These are phyloP conservation scores for Petromus typicus DNA, from an alignment of 2,113 vertebrate genomes.

Conservation along the genomic window DNA sequence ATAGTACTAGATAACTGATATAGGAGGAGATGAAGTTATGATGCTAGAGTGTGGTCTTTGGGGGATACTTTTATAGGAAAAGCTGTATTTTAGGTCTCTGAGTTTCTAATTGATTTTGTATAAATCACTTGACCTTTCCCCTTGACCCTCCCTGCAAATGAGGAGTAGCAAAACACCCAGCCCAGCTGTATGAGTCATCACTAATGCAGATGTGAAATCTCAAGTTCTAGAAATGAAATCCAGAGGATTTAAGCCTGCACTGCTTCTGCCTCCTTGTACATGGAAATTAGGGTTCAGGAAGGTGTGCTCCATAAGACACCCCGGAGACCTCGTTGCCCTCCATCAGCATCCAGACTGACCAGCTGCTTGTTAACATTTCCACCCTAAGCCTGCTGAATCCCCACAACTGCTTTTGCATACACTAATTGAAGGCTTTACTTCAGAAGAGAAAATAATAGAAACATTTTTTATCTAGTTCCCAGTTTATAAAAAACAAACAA, in stretches of 20 bases:
- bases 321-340: conserved; percentile 26
- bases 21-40: background rate
- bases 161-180: background rate
- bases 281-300: conserved; percentile 12
- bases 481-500: background rate
- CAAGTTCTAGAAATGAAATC: background rate
- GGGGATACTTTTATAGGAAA: conserved; percentile 18
- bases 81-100: background rate
- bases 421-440: conserved; percentile 66
- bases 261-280: background rate
- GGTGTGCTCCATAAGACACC: background rate
- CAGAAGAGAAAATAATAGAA: conserved; percentile 47
- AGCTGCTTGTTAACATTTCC: conserved; percentile 62
- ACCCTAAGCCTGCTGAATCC: conserved; percentile 58
- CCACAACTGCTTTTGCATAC: conserved; percentile 35
- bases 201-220: background rate
- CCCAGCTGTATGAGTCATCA: background rate
- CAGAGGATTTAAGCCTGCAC: background rate
- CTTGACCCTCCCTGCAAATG: background rate
- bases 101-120: conserved; percentile 27
- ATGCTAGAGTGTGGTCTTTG: background rate
- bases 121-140: background rate
- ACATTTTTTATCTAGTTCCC: conserved; percentile 29
- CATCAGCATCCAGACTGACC: conserved; percentile 44
- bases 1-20: background rate